Percentiles rank a stretch among this genome's conserved stretches.
phyloP scores from a whole-genome alignment of 2,113 vertebrate species.

The Hippocampus guttulatus region DNA sequence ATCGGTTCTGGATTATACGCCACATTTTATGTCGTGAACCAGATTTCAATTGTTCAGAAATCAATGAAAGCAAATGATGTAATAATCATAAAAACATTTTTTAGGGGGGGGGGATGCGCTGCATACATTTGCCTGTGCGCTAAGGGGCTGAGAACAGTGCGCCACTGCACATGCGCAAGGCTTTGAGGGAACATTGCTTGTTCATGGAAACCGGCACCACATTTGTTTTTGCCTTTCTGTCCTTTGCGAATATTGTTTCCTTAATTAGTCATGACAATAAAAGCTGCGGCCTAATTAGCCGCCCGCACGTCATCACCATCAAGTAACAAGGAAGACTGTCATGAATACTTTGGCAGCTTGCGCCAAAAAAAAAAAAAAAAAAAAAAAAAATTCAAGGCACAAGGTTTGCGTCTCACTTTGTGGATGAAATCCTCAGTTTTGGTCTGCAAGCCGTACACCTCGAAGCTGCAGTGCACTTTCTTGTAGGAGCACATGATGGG shows the following conservation, averaged over 20 bases:
- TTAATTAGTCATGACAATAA: not conserved
- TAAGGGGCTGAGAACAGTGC: too few species aligned
- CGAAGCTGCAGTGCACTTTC: slow-evolving; percentile 75
- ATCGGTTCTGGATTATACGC: too few species aligned
- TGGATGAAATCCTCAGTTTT: slow-evolving; percentile 76
- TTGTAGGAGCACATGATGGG: slow-evolving; percentile 83
- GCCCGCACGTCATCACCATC: not conserved
- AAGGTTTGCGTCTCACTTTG: slow-evolving; percentile 52
- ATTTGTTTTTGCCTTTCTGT: not conserved
- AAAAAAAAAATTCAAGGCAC: not conserved
- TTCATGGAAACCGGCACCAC: not conserved
- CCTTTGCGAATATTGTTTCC: not conserved
- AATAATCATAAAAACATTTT: too few species aligned
- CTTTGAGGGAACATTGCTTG: too few species aligned
- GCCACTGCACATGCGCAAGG: too few species aligned
- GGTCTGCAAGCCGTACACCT: slow-evolving; percentile 78
- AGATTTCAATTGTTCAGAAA: too few species aligned
- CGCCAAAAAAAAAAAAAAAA: not conserved
- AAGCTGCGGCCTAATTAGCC: not conserved
- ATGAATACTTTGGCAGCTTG: not conserved
- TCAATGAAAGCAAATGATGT: too few species aligned
- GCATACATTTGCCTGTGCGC: too few species aligned
- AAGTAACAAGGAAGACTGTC: not conserved
- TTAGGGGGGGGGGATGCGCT: too few species aligned
- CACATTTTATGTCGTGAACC: too few species aligned